Evolutionary conservation across 2,797 vertebrate genomes (phyloP).

Genomic region (Oreortyx pictus): DNA sequence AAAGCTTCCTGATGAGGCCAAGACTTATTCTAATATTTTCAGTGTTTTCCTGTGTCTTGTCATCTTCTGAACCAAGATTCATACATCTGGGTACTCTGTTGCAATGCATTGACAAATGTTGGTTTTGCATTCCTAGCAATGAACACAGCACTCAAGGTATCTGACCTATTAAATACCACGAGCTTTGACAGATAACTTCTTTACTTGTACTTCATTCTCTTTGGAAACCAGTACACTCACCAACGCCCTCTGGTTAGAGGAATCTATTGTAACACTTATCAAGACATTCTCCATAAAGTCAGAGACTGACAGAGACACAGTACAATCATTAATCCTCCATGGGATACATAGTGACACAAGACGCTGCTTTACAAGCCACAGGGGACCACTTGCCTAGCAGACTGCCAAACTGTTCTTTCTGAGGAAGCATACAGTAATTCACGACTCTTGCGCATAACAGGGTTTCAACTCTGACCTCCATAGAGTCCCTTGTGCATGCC

Average conservation of each 20-base stretch:
- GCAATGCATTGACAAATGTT: background rate
- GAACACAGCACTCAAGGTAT: background rate
- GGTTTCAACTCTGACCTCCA: background rate
- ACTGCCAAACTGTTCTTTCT: background rate
- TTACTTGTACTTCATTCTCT: background rate
- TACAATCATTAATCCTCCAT: background rate
- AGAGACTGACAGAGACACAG: background rate
- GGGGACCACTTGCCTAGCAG: background rate
- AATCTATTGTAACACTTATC: background rate
- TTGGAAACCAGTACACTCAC: background rate
- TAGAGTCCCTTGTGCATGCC: background rate
- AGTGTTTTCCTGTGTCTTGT: background rate
- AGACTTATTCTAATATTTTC: background rate
- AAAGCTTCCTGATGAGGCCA: background rate
- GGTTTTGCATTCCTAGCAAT: background rate
- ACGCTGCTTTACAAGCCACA: background rate
- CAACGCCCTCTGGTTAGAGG: background rate
- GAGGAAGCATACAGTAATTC: background rate
- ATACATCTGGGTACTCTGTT: background rate
- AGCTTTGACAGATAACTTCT: background rate
- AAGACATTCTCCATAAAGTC: background rate
- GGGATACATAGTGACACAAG: background rate
- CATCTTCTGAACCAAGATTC: background rate
- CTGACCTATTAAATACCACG: background rate
- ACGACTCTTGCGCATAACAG: background rate